A percentile compares a stretch with the other conserved stretches of the same genome.
phyloP scores from a whole-genome alignment of 2,797 vertebrate genomes.

The Erethizon dorsatum region DNA sequence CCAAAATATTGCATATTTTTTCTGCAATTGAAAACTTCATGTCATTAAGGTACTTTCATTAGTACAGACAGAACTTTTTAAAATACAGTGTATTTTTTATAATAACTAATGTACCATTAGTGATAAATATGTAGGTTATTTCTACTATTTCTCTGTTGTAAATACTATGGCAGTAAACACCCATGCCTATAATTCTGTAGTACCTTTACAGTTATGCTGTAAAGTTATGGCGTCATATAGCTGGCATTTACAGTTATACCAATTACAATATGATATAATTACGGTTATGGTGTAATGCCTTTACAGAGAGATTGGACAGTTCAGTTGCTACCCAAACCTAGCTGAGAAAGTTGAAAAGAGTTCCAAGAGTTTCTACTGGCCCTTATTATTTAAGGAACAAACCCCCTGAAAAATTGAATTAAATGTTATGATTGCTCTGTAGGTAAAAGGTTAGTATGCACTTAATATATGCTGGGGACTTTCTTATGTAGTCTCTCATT shows the following conservation, averaged over 20 bases:
- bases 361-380: neutral
- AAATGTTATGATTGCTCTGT: neutral
- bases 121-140: constrained; percentile 23
- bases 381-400: neutral
- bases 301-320: neutral
- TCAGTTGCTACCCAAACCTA: neutral
- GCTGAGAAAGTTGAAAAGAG: neutral
- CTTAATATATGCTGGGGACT: neutral
- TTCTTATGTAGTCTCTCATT: neutral
- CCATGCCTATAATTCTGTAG: constrained; percentile 8
- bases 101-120: neutral
- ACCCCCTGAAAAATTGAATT: constrained; percentile 13
- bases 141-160: constrained; percentile 37
- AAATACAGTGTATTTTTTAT: neutral
- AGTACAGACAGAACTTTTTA: neutral
- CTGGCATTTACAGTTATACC: neutral
- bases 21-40: constrained; percentile 3
- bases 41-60: constrained; percentile 31
- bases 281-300: neutral
- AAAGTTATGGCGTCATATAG: neutral
- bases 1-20: neutral
- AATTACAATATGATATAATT: constrained; percentile 19
- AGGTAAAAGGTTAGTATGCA: neutral
- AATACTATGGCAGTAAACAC: constrained; percentile 50
- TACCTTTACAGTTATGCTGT: neutral